phyloP scores from a whole-genome alignment of 2,113 vertebrate genomes.

The Pipa parva region DNA sequence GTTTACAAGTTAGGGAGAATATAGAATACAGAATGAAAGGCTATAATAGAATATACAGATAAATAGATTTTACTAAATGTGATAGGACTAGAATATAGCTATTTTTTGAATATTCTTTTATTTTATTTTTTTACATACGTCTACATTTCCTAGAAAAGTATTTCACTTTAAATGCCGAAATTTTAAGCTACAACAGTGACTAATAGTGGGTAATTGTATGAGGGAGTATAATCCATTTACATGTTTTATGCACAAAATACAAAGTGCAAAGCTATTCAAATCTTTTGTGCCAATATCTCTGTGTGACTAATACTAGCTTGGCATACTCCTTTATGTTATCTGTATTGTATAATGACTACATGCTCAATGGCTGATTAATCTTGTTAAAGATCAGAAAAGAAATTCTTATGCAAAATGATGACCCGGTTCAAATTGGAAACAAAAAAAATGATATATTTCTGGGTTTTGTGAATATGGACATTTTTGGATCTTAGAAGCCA shows the following conservation, averaged over 20 bases:
- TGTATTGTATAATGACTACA: constrained; percentile 41
- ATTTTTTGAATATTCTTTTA: too few relatives aligned
- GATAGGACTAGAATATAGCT: too few relatives aligned
- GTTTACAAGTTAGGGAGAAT: too few relatives aligned
- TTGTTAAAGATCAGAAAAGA: constrained; percentile 55
- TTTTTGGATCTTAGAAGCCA: too few relatives aligned
- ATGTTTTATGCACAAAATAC: constrained; percentile 23
- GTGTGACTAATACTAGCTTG: constrained; percentile 29
- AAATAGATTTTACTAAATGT: too few relatives aligned
- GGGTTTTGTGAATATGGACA: too few relatives aligned
- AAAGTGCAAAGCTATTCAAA: constrained; percentile 24
- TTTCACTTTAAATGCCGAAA: constrained; percentile 3
- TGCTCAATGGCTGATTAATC: constrained; percentile 54
- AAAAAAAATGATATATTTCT: constrained; percentile 69
- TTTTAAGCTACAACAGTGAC: constrained; percentile 21
- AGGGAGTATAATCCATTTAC: constrained; percentile 18
- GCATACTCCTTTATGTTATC: constrained; percentile 17
- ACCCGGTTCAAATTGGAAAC: too few relatives aligned
- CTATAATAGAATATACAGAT: too few relatives aligned
- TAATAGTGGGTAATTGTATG: constrained; percentile 30
- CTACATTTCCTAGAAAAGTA: background rate
- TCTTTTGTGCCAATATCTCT: constrained; percentile 26
- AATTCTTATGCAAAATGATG: constrained; percentile 63
- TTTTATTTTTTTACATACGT: too few relatives aligned
- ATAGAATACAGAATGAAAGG: too few relatives aligned